Percentiles rank a stretch among this genome's conserved stretches.
phyloP scores from a whole-genome alignment of 2,888 invertebrate genomes.

The Luperina nickerlii region DNA sequence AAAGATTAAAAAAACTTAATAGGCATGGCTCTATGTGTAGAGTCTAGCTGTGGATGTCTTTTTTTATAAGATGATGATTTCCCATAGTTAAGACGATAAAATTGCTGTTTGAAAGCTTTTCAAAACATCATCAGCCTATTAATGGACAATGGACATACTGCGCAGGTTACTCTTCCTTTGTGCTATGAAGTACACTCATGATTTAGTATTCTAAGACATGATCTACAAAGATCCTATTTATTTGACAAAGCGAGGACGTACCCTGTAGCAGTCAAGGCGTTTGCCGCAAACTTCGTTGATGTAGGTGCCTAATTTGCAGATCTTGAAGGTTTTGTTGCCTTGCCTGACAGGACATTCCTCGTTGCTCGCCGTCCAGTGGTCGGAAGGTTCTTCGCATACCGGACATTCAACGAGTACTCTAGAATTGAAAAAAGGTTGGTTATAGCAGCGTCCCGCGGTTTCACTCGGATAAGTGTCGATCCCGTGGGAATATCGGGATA shows the following conservation, averaged over 20 bases:
- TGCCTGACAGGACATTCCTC: constrained; percentile 78
- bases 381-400: constrained; percentile 75
- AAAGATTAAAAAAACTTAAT: not conserved
- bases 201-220: not conserved
- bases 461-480: too few species aligned
- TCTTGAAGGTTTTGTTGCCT: constrained; percentile 79
- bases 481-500: too few species aligned
- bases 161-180: not conserved
- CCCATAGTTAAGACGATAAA: not conserved
- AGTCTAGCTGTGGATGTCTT: not conserved
- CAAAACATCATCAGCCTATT: not conserved
- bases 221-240: not conserved
- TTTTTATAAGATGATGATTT: not conserved
- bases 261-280: constrained; percentile 83
- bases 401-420: constrained; percentile 83
- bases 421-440: not conserved
- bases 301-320: constrained; percentile 81
- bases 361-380: constrained; percentile 74
- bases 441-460: not conserved
- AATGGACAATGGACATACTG: not conserved
- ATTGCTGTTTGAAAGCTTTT: too few species aligned
- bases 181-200: not conserved
- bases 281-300: constrained; percentile 82
- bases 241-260: constrained; percentile 51
- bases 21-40: not conserved